Conservation (phyloP, 2,113 vertebrate genomes). For the Corydoras maculifer region DNA sequence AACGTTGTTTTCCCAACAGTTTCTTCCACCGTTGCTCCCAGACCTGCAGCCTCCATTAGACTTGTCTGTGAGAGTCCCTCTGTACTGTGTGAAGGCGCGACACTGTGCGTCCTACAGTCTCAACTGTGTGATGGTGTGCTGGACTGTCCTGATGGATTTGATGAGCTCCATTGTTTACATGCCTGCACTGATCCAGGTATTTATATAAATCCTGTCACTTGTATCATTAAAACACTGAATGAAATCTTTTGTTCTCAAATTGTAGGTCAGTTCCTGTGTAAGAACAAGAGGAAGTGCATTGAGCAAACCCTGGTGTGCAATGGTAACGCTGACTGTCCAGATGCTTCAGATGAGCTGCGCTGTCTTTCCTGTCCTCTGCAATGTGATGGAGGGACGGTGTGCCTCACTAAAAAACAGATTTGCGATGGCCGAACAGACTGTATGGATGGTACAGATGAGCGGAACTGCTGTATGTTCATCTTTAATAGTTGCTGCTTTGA, state of each 20-base stretch:
- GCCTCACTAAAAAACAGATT: conserved; percentile 60
- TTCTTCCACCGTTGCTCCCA: background rate
- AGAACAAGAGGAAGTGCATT: conserved; percentile 59
- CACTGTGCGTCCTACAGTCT: conserved; percentile 26
- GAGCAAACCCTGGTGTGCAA: conserved; percentile 62
- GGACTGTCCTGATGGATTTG: conserved; percentile 39
- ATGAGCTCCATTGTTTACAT: conserved; percentile 37
- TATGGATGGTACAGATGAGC: conserved; percentile 68
- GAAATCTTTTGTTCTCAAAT: background rate
- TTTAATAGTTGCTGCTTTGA: no score
- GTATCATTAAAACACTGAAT: background rate
- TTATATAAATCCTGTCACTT: background rate
- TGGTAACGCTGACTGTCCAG: conserved; percentile 67
- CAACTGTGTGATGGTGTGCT: conserved; percentile 37
- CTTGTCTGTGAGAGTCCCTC: conserved; percentile 13
- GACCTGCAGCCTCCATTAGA: background rate
- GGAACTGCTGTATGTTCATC: conserved; percentile 24
- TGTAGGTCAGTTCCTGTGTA: conserved; percentile 67
- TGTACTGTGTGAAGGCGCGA: conserved; percentile 13
- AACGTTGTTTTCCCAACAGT: background rate
- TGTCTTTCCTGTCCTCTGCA: conserved; percentile 51
- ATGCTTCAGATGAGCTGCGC: conserved; percentile 73
- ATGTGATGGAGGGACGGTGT: conserved; percentile 62
- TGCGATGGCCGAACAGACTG: conserved; percentile 78
- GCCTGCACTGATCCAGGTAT: conserved; percentile 29